These are phyloP conservation scores for Poeciliopsis infans DNA, from an alignment of 2,797 vertebrate genomes.

Conservation along the genomic window DNA sequence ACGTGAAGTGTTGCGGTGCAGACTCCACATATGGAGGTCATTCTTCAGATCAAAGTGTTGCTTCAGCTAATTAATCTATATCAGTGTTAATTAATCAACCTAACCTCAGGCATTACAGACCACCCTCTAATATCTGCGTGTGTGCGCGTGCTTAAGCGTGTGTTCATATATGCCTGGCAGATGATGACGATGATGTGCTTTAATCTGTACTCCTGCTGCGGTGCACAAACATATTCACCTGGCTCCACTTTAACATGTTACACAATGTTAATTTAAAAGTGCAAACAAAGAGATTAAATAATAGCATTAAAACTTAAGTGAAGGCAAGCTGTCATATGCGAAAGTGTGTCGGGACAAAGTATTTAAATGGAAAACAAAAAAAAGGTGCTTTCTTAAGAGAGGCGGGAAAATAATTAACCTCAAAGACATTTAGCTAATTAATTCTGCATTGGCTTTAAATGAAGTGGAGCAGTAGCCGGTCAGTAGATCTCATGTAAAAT, in stretches of 20 bases:
- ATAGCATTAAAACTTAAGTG: slow-evolving; percentile 13
- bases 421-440: slow-evolving; percentile 76
- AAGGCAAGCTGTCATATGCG: slow-evolving; percentile 10
- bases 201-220: slow-evolving; percentile 10
- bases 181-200: slow-evolving; percentile 1
- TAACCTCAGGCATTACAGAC: slow-evolving; percentile 73
- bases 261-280: slow-evolving; percentile 36
- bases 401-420: slow-evolving; percentile 74
- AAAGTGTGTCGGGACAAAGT: slow-evolving; percentile 40
- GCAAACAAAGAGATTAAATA: slow-evolving; percentile 21
- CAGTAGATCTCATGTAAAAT: slow-evolving; percentile 78
- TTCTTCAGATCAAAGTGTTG: slow-evolving; percentile 74
- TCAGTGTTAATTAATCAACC: slow-evolving; percentile 78
- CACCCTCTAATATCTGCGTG: slow-evolving; percentile 59
- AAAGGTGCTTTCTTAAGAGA: not conserved
- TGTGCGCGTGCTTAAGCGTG: slow-evolving; percentile 11
- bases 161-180: not conserved
- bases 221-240: slow-evolving; percentile 32
- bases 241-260: slow-evolving; percentile 53
- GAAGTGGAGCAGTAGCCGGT: slow-evolving; percentile 64
- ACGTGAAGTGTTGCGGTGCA: slow-evolving; percentile 9
- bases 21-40: slow-evolving; percentile 69
- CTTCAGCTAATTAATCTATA: slow-evolving; percentile 78
- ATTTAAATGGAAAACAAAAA: slow-evolving; percentile 15
- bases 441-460: slow-evolving; percentile 73